These are phyloP conservation scores for Tympanoctomys barrerae DNA, from an alignment of 2,797 vertebrate species.

Conservation along the genomic window DNA sequence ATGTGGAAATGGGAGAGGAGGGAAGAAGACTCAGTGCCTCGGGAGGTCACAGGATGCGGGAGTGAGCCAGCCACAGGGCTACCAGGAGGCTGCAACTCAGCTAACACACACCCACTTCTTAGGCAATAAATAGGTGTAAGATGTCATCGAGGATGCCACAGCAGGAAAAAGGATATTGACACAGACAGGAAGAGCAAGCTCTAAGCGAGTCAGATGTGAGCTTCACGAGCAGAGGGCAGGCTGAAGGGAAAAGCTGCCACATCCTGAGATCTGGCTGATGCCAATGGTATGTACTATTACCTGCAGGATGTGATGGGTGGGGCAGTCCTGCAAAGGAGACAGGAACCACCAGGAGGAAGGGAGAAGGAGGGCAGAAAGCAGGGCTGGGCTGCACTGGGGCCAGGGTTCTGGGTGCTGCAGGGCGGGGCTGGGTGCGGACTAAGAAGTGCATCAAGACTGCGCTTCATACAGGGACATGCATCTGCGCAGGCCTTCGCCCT, in stretches of 20 bases:
- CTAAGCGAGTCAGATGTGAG: accelerated
- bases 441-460: no score
- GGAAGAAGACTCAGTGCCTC: no score
- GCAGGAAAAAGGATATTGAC: no score
- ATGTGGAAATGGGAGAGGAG: background rate
- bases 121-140: background rate
- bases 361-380: accelerated
- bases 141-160: accelerated
- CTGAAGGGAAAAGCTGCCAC: no score
- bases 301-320: accelerated
- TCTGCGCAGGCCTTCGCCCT: background rate
- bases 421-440: accelerated
- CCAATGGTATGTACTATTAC: accelerated
- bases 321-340: background rate
- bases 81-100: background rate
- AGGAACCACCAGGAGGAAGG: background rate
- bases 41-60: no score
- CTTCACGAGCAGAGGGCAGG: accelerated
- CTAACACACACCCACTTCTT: no score
- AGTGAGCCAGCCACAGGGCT: background rate
- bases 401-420: accelerated
- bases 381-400: background rate
- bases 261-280: no score
- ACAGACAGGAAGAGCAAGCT: background rate
- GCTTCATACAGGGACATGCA: accelerated